Percentiles rank a stretch among this genome's conserved stretches.
Conservation (phyloP, 2,113 vertebrate genomes). For the Desmodus rotundus region DNA sequence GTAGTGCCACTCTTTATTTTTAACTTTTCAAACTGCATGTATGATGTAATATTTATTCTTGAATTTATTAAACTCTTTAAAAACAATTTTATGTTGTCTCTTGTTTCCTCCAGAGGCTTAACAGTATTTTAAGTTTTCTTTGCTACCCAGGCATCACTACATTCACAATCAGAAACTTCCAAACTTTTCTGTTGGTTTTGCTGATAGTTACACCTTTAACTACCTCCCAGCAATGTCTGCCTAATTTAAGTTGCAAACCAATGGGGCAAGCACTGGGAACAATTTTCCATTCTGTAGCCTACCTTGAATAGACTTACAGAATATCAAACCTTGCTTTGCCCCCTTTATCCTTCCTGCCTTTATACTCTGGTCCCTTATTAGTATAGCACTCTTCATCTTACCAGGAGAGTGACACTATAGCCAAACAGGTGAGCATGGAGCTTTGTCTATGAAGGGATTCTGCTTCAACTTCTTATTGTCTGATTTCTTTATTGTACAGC, state of each 20-base stretch:
- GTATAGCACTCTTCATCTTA: not conserved
- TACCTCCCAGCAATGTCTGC: slow-evolving; percentile 13
- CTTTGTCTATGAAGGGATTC: not conserved
- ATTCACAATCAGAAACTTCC: not conserved
- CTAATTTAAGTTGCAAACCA: slow-evolving; percentile 43
- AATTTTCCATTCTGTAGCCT: not conserved
- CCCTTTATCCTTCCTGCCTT: not conserved
- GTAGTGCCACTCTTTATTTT: not conserved
- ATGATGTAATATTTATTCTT: not conserved
- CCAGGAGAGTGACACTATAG: not conserved
- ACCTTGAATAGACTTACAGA: not conserved
- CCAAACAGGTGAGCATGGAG: not conserved
- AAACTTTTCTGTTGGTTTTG: slow-evolving; percentile 13
- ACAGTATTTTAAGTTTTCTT: not conserved
- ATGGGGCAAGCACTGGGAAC: not conserved
- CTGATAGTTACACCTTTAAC: slow-evolving; percentile 17
- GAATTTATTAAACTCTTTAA: slow-evolving; percentile 13
- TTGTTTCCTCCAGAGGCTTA: not conserved
- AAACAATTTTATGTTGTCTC: slow-evolving; percentile 26
- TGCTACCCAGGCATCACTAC: not conserved
- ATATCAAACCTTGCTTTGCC: not conserved
- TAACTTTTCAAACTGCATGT: not conserved
- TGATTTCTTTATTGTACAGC: not conserved
- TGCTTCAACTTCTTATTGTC: not conserved
- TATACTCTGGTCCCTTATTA: not conserved